Conservation (phyloP, 2,888 invertebrate species). For the Pecten maximus region DNA sequence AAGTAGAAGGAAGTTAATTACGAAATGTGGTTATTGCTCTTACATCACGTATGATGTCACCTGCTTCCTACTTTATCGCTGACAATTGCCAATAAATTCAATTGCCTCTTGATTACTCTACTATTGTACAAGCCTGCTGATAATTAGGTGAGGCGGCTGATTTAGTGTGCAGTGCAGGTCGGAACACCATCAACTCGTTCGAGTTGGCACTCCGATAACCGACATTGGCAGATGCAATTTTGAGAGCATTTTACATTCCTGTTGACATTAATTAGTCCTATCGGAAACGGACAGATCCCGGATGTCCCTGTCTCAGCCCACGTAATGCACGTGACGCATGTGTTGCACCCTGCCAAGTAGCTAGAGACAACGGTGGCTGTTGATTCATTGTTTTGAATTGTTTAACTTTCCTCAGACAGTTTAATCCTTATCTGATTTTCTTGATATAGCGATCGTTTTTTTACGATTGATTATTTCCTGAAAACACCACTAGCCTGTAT, state of each 20-base stretch:
- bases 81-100: slow-evolving; percentile 20
- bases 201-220: background rate
- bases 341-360: background rate
- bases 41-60: background rate
- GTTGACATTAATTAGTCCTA: background rate
- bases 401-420: background rate
- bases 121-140: background rate
- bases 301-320: background rate
- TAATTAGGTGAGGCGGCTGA: background rate
- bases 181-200: background rate
- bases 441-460: too few relatives aligned
- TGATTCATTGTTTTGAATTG: background rate
- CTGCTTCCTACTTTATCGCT: background rate
- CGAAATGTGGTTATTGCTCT: background rate
- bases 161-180: background rate
- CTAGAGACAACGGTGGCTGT: background rate
- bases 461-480: too few relatives aligned
- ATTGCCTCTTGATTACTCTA: background rate
- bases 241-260: background rate
- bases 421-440: too few relatives aligned
- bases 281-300: background rate
- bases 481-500: too few relatives aligned
- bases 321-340: background rate
- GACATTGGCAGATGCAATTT: background rate
- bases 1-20: background rate